phyloP scores from a whole-genome alignment of 1,140 invertebrate species.

The Orchesella cincta region DNA sequence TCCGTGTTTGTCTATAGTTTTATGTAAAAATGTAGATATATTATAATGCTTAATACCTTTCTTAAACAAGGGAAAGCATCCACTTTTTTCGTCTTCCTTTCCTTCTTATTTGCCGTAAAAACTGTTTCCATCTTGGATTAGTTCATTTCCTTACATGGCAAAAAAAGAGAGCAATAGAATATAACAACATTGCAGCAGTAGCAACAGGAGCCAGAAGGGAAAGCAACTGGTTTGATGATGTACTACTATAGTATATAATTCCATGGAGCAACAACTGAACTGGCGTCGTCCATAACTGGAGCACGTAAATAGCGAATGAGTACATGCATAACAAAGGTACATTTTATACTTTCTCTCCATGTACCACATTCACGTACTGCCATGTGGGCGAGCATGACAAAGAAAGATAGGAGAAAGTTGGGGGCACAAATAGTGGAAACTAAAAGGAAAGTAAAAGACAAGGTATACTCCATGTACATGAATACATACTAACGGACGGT shows the following conservation, averaged over 20 bases:
- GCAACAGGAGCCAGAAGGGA: constrained; percentile 15
- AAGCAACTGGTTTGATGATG: constrained; percentile 15
- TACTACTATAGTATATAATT: neutral
- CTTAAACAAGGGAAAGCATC: no score
- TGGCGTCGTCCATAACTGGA: neutral
- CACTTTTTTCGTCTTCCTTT: neutral
- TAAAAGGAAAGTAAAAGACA: neutral
- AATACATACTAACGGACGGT: neutral
- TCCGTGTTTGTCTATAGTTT: no score
- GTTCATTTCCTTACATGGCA: constrained; percentile 5
- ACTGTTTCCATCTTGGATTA: constrained; percentile 11
- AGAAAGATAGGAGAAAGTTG: neutral
- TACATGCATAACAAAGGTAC: neutral
- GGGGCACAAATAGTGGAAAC: neutral
- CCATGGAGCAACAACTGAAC: neutral
- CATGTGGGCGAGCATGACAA: constrained; percentile 16
- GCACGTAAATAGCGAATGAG: neutral
- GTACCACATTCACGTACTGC: neutral
- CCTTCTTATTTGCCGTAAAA: neutral
- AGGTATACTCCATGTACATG: neutral
- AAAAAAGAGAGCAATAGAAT: neutral
- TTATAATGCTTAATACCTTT: no score
- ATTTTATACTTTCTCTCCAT: constrained; percentile 10
- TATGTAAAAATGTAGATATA: no score
- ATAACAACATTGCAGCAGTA: neutral